A percentile compares a stretch with the other conserved stretches of the same genome.
phyloP scores from a whole-genome alignment of 2,888 invertebrate species.

The Sialis lutaria region DNA sequence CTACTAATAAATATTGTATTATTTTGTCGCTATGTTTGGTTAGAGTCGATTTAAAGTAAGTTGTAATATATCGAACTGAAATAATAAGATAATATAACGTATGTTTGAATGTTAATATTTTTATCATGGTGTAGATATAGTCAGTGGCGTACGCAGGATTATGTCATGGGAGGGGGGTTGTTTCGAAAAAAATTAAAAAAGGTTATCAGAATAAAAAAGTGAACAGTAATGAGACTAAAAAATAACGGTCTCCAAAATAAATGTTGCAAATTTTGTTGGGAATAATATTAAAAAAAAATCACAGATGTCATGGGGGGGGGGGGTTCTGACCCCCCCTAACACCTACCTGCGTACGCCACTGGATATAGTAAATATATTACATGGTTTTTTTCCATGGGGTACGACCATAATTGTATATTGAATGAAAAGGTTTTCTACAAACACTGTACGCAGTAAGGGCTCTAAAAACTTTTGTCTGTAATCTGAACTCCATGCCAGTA shows the following conservation, averaged over 20 bases:
- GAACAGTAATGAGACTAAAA: too few species aligned
- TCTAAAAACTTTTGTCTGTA: conserved; percentile 23
- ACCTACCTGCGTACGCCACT: too few species aligned
- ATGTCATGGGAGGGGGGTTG: too few species aligned
- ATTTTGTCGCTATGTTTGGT: conserved; percentile 6
- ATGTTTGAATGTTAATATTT: background rate
- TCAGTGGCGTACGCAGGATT: too few species aligned
- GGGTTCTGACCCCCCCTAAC: too few species aligned
- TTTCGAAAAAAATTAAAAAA: too few species aligned
- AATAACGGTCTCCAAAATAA: too few species aligned
- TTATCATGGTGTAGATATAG: background rate
- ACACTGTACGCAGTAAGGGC: conserved; percentile 26
- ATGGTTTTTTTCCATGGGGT: conserved; percentile 20
- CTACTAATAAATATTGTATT: conserved; percentile 3
- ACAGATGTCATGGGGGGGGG: too few species aligned
- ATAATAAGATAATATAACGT: background rate
- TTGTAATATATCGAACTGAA: background rate
- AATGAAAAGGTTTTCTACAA: conserved; percentile 31
- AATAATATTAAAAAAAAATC: too few species aligned
- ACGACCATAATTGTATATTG: conserved; percentile 32
- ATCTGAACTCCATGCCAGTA: conserved; percentile 33
- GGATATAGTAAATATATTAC: background rate
- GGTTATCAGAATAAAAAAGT: too few species aligned
- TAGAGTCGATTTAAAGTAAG: conserved; percentile 2
- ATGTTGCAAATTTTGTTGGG: too few species aligned